Percentiles rank a stretch among this genome's conserved stretches.
These are phyloP conservation scores for Capreolus pygargus DNA, from an alignment of 2,113 vertebrate genomes.

Conservation along the genomic window DNA sequence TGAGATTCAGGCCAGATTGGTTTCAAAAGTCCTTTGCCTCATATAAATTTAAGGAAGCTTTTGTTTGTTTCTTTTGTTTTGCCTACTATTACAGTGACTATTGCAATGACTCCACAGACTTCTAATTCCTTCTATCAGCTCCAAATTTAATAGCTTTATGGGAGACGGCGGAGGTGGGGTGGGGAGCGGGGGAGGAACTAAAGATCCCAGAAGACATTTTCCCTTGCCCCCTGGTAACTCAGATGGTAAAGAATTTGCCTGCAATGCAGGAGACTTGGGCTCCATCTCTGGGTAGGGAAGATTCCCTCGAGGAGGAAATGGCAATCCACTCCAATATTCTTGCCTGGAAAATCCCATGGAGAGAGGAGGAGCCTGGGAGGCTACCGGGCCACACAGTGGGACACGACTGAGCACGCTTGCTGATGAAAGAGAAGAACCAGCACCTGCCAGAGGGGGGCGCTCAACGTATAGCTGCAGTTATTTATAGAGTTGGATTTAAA, in stretches of 20 bases:
- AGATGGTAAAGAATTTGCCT: not conserved
- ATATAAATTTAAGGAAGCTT: not conserved
- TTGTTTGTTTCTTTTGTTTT: not conserved
- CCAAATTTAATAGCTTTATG: not conserved
- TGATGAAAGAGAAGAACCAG: not conserved
- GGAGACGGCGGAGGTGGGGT: not conserved
- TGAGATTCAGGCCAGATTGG: not conserved
- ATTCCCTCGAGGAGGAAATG: not conserved
- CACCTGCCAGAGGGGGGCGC: not conserved
- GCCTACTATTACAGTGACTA: not conserved
- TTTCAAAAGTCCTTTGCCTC: not conserved
- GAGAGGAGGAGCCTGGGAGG: not conserved
- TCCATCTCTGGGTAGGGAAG: not conserved
- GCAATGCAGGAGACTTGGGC: not conserved
- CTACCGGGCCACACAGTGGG: not conserved
- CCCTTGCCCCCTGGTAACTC: not conserved
- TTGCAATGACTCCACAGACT: not conserved
- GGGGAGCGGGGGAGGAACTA: not conserved
- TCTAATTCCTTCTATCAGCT: not conserved
- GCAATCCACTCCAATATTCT: not conserved
- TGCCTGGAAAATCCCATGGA: not conserved
- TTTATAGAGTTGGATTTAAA: slow-evolving; percentile 49
- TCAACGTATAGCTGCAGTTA: not conserved
- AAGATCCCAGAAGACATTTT: not conserved
- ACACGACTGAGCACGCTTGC: not conserved